Evolutionary conservation across 2,797 vertebrate species (phyloP), one percentile per base, ranked within the genome.

Genomic region (Nannoperca australis): DNA sequence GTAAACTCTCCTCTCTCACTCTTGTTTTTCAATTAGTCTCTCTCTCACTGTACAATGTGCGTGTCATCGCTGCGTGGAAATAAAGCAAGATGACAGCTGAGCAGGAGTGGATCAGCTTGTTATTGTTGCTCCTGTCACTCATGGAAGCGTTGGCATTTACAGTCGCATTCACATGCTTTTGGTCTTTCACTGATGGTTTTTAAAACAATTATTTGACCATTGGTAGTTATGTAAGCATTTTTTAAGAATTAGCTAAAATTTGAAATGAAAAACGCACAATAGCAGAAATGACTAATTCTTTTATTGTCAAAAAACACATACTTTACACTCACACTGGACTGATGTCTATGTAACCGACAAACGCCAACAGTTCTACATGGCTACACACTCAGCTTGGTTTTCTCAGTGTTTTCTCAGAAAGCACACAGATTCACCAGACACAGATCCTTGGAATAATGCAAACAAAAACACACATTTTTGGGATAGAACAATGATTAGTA

Each of bases 301-400:
- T 93, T 92, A 93, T 81, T 92, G 76, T 90, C 79, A 88, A 91
- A 92, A 71, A 86, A 90, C 86, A 90, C 79, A 86, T 56, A 64
- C 76, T 69, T 79, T 79, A 87, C 76, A 89, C 74, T 75, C 87
- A 78, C 64, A 69, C 68, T 76, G 49, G 76, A 75, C 79, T 56
- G 51, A 15, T 64, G 40, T 82, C 65, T 87, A 79, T 22, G 32
- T 34, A 47, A 76, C 56, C 77, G 59, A 76, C 9, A 74, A 70
- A 75, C 61, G 45, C 51, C 15, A 56, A 55, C 63, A 69, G 7
- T 9, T 66, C 65, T 83, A 85, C 64, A 55, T 42, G 27, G 59
- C 79, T 90, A 89, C 75, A 88, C 82, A 81, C 56, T 76, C 66
- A 75, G 2, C 2, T 74, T 63, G 11, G 27, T 77, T 73, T 78